Percentiles rank a stretch among this genome's conserved stretches.
Evolutionary conservation across 2,797 vertebrate species (phyloP).

Genomic region (Lagodon rhomboides): DNA sequence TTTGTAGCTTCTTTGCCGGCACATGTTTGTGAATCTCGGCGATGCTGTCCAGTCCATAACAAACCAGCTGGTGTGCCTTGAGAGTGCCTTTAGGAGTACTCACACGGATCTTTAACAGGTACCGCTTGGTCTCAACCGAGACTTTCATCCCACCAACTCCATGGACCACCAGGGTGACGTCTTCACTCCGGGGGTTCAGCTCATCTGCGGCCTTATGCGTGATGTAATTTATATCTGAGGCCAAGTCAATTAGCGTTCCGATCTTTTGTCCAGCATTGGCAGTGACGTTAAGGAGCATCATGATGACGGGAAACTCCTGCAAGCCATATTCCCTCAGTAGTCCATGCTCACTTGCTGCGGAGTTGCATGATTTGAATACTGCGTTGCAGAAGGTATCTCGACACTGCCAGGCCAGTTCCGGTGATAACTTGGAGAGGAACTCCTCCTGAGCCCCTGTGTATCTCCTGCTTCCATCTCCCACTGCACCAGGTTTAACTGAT

Average conservation of each 20-base stretch:
- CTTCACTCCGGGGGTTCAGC: slow-evolving; percentile 28
- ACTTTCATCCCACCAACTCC: slow-evolving; percentile 50
- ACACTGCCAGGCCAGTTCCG: slow-evolving; percentile 26
- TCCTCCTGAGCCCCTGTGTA: slow-evolving; percentile 38
- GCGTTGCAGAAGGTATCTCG: slow-evolving; percentile 12
- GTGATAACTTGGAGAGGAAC: slow-evolving; percentile 22
- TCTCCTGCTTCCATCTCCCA: background rate
- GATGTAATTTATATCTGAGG: slow-evolving; percentile 20
- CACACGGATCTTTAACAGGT: slow-evolving; percentile 32
- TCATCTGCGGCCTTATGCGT: background rate
- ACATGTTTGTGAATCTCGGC: background rate
- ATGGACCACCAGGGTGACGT: slow-evolving; percentile 33
- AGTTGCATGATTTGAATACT: background rate
- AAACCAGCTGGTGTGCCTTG: slow-evolving; percentile 21
- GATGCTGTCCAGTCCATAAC: slow-evolving; percentile 50
- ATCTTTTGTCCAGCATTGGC: slow-evolving; percentile 43
- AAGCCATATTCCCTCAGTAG: background rate
- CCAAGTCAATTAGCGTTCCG: slow-evolving; percentile 8
- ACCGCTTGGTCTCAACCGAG: slow-evolving; percentile 4
- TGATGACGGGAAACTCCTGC: slow-evolving; percentile 16
- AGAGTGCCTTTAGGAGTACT: slow-evolving; percentile 14
- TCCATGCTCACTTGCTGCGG: background rate
- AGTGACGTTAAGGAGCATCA: slow-evolving; percentile 42
- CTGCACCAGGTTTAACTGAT: background rate
- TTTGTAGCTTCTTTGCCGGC: background rate